Evolutionary conservation across 2,888 invertebrate genomes (phyloP).

Genomic region (Carpatolechia fugitivella): DNA sequence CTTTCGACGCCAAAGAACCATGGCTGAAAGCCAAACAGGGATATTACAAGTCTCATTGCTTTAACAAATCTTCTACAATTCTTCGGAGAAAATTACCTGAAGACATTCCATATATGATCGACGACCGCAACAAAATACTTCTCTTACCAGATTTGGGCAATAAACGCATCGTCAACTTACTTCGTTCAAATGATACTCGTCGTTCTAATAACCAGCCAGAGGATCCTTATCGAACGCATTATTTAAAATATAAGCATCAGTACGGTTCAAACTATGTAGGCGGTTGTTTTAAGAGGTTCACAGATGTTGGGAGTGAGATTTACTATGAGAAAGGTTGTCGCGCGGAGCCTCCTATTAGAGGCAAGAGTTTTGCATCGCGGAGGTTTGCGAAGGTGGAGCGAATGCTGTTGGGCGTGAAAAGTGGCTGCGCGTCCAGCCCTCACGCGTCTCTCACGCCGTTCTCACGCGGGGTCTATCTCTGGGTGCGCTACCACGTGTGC

Average conservation of each 20-base stretch:
- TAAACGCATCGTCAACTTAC: not conserved
- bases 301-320: slow-evolving; percentile 33
- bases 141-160: not conserved
- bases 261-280: slow-evolving; percentile 12
- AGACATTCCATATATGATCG: not conserved
- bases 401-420: slow-evolving; percentile 20
- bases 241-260: slow-evolving; percentile 17
- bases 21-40: not conserved
- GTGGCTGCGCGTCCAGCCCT: slow-evolving; percentile 31
- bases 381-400: slow-evolving; percentile 34
- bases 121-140: not conserved
- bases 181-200: too few species aligned
- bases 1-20: slow-evolving; percentile 22
- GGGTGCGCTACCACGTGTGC: slow-evolving; percentile 23
- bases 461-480: slow-evolving; percentile 28
- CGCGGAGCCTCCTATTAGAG: slow-evolving; percentile 29
- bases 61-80: not conserved
- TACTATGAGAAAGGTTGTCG: slow-evolving; percentile 50
- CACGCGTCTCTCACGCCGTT: slow-evolving; percentile 31
- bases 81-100: not conserved
- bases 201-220: too few species aligned
- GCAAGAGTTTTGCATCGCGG: slow-evolving; percentile 32
- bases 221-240: slow-evolving; percentile 11
- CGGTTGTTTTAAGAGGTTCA: slow-evolving; percentile 40
- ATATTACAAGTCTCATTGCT: not conserved